Evolutionary conservation across 2,797 vertebrate genomes (phyloP).

Genomic region (Australoheros facetus): DNA sequence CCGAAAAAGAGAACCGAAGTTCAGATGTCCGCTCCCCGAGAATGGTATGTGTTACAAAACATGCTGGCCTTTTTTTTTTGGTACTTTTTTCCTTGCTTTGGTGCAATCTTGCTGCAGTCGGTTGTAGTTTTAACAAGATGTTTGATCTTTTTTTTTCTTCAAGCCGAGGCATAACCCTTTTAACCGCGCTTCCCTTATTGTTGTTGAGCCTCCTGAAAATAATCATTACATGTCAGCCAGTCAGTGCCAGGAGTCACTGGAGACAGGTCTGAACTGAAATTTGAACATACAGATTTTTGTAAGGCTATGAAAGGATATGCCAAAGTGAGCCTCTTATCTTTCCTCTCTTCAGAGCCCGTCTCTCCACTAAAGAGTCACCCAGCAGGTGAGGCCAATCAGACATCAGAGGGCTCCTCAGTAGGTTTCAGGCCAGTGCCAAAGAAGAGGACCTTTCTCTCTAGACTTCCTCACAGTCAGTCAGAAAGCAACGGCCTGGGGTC

Average conservation of each 20-base stretch:
- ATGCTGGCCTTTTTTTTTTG: background rate
- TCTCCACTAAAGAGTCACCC: slow-evolving; percentile 65
- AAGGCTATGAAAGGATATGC: background rate
- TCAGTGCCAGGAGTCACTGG: slow-evolving; percentile 30
- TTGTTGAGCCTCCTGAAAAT: slow-evolving; percentile 64
- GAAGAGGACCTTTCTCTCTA: slow-evolving; percentile 85
- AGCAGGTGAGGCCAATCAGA: slow-evolving; percentile 56
- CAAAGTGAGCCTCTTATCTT: background rate
- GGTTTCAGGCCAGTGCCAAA: slow-evolving; percentile 87
- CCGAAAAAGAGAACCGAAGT: slow-evolving; percentile 63
- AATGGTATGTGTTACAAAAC: slow-evolving; percentile 55
- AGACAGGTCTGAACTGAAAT: slow-evolving; percentile 54
- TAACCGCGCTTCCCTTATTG: slow-evolving; percentile 68
- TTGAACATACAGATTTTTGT: background rate
- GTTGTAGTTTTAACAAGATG: background rate
- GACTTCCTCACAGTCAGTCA: slow-evolving; percentile 59
- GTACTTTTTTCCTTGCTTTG: background rate
- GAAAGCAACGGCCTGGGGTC: slow-evolving; percentile 55
- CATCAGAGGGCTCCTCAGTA: slow-evolving; percentile 59
- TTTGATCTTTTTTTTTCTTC: slow-evolving; percentile 12
- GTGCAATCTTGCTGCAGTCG: background rate
- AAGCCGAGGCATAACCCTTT: slow-evolving; percentile 84
- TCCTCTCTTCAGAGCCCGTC: slow-evolving; percentile 69
- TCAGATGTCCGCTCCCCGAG: slow-evolving; percentile 63
- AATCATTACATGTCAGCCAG: slow-evolving; percentile 25